Conservation (phyloP, 2,113 vertebrate genomes). For the Pollachius pollachius region DNA sequence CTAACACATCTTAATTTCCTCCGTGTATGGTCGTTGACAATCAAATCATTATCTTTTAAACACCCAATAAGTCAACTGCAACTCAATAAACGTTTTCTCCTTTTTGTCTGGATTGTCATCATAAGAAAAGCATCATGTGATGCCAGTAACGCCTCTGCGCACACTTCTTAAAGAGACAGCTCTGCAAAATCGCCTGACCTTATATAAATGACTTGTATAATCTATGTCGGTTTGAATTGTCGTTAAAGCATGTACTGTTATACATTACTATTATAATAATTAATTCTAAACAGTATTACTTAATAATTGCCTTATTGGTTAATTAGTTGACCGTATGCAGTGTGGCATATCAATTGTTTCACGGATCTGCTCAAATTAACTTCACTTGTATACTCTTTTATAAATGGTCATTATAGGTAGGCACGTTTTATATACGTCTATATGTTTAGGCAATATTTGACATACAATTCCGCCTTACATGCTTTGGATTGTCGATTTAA, state of each 20-base stretch:
- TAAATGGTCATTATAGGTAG: no score
- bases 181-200: background rate
- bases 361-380: no score
- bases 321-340: no score
- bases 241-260: background rate
- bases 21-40: conserved; percentile 24
- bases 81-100: conserved; percentile 50
- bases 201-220: background rate
- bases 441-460: no score
- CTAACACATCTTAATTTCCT: conserved; percentile 55
- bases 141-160: conserved; percentile 52
- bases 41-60: conserved; percentile 32
- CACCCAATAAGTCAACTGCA: conserved; percentile 48
- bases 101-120: conserved; percentile 76
- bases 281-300: no score
- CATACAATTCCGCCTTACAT: no score
- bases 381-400: no score
- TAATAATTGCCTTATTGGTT: no score
- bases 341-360: no score
- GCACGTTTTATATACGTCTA: no score
- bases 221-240: background rate
- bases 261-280: no score
- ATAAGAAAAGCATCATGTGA: conserved; percentile 86
- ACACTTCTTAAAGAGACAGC: conserved; percentile 67
- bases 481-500: no score